Evolutionary conservation across 2,888 invertebrate species (phyloP).

Genomic region (Tethea ocularis): DNA sequence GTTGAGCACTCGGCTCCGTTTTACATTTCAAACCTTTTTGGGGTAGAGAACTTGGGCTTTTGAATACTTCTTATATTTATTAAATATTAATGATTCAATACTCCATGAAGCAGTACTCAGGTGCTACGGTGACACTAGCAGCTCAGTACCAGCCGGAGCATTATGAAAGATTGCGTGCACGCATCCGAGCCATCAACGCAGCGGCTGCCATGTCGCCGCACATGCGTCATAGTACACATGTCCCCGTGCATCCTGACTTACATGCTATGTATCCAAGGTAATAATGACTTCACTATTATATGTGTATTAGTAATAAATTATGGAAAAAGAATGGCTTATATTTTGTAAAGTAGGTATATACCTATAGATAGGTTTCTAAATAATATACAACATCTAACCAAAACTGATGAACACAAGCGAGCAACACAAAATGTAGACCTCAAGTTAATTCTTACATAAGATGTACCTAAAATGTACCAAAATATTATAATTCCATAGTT

Average conservation of each 20-base stretch:
- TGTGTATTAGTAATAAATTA: too few relatives aligned
- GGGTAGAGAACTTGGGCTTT: too few relatives aligned
- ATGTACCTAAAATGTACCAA: background rate
- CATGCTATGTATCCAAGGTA: conserved; percentile 75
- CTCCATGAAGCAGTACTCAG: conserved; percentile 64
- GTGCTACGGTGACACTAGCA: conserved; percentile 75
- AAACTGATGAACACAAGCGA: background rate
- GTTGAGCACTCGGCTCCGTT: too few relatives aligned
- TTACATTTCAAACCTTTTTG: too few relatives aligned
- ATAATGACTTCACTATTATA: conserved; percentile 8
- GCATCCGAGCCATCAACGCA: conserved; percentile 78
- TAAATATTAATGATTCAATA: conserved; percentile 6
- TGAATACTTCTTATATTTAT: too few relatives aligned
- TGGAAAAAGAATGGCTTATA: too few relatives aligned
- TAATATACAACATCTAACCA: background rate
- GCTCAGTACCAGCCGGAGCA: conserved; percentile 81
- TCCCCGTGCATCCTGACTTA: conserved; percentile 70
- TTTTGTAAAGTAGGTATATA: too few relatives aligned
- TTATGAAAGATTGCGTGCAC: conserved; percentile 76
- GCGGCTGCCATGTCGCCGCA: conserved; percentile 70
- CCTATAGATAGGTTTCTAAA: background rate
- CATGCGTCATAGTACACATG: conserved; percentile 52
- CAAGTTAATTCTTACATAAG: background rate
- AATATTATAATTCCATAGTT: background rate
- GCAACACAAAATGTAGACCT: background rate